Base-by-base conservation (phyloP, 1,140 invertebrate genomes). In the Heliconius eleuchia region DNA sequence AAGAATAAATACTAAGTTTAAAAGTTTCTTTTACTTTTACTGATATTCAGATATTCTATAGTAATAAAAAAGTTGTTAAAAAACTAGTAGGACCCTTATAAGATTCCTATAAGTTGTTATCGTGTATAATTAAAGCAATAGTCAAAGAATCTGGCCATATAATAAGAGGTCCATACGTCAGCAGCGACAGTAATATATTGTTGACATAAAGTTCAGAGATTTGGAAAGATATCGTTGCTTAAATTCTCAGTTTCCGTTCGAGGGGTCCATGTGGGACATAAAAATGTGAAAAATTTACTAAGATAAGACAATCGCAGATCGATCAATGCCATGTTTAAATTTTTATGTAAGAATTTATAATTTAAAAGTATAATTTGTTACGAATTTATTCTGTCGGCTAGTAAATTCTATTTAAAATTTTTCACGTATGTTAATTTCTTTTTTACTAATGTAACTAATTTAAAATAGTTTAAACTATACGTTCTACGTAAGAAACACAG, bases 131-230 rank as follows among this genome's bases (percentile, higher is more conserved):
- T 93, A 94, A 93, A 82, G 82, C 86, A 85, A 88, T 90, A 89
- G 89, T 89, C 86, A 89, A 86, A 84, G 87, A 92, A 89, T 90
- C 86, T 88, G 83, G 85, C 85, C 80, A 85, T 84, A 84, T 89
- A 86, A 91, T 91, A 87, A 85, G 72, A 83, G 87, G 83, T 77
- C 60, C 80, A 84, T 83, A 83, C 83, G 88, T 90, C 85, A 88
- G 83, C 84, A 78, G 42, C 78, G 87, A 89, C 87, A 88, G 88
- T 94, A 92, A 94, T 89, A 88, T 93, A 94, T 94, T 87, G 85
- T 89, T 88, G 88, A 91, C 92, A 92, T 94, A 92, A 92, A 93
- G 82, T 84, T 84, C 86, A 77, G 82, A 94, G 91, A 94, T 94
- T 92, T 80, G 79, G 80, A 81, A 83, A 89, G 93, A 93, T 94